These are phyloP conservation scores for Scelioninae gen. 2 DNA, from an alignment of 2,888 invertebrate species.

Conservation along the genomic window DNA sequence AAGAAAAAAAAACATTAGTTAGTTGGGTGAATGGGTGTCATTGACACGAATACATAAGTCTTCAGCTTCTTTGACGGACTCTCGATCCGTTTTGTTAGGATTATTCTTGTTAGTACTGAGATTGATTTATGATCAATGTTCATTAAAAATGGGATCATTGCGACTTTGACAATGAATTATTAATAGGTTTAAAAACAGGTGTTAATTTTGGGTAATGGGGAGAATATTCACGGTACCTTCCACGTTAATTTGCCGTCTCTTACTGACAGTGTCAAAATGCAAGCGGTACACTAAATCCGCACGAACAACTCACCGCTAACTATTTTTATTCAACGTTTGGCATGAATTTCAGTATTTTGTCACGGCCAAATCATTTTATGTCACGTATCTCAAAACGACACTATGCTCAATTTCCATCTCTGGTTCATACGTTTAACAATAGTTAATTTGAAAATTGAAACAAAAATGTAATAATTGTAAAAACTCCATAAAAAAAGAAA, in stretches of 20 bases:
- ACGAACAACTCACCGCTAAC: constrained; percentile 12
- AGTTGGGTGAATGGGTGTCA: no score
- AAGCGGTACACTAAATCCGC: constrained; percentile 25
- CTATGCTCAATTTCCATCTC: constrained; percentile 2
- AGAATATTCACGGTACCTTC: constrained; percentile 36
- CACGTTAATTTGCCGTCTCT: constrained; percentile 38
- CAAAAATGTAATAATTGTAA: no score
- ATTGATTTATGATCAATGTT: neutral
- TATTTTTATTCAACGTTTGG: constrained; percentile 56
- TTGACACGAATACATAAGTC: no score
- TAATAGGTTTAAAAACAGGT: constrained; percentile 41
- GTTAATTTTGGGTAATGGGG: constrained; percentile 35
- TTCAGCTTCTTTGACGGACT: no score
- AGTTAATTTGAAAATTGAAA: no score
- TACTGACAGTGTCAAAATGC: constrained; percentile 50
- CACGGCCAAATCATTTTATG: constrained; percentile 41
- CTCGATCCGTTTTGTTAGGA: no score
- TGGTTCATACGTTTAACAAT: no score
- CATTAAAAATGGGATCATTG: constrained; percentile 1
- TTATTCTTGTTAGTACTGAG: no score
- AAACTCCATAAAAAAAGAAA: no score
- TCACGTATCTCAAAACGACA: constrained; percentile 26
- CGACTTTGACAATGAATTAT: constrained; percentile 42
- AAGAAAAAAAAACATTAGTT: no score
- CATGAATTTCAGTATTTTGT: constrained; percentile 40